Base-by-base conservation (phyloP, 92 coral and sea anemone genomes). In the Heteractis magnifica region DNA sequence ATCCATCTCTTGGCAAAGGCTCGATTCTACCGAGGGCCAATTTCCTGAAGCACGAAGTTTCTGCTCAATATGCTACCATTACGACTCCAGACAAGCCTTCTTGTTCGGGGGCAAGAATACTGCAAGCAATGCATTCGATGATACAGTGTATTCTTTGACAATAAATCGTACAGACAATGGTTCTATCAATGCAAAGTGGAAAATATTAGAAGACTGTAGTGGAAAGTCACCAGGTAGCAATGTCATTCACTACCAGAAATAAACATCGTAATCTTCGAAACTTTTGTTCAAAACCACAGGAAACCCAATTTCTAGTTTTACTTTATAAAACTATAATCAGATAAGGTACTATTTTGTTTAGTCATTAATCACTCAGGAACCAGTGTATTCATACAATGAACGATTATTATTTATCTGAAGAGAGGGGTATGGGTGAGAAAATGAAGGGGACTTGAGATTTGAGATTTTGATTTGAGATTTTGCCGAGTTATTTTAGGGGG, bases 61-160 rank as follows among this genome's bases (percentile, higher is more conserved):
- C 2, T 74, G 49, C 72, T 72, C 86, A 8, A 55, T 83, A 41
- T 83, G 75, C 59, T 83, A 83, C 52, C 71, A 73, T 83, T 83
- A 83, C 72, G 79, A 49, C 18, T 72, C 71, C 34, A 83, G 75
- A 12, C 65, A 83, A 56, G 16, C 70, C 68, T 72, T 83, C 49
- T 41, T 83, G 59, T 83, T 20, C 11, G 86, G 86, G 14, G 86
- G 86, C 15, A 51, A 73, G 52, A 71, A 71, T 78, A 16, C 12
- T 4, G 51, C 52, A 18, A 78, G 85, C n/a, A n/a, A 72, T 1
- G 58, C 71, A 14, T 83, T 74, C 72, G 86, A 83, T 26, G 79
- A 73, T 49, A 48, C 23, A 56, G 58, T 83, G 71, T 75, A 83
- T 75, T 71, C 80, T 6, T 19, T 83, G 72, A 34, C 18, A n/a